phyloP scores from a whole-genome alignment of 2,797 vertebrate species.

The Manis javanica region DNA sequence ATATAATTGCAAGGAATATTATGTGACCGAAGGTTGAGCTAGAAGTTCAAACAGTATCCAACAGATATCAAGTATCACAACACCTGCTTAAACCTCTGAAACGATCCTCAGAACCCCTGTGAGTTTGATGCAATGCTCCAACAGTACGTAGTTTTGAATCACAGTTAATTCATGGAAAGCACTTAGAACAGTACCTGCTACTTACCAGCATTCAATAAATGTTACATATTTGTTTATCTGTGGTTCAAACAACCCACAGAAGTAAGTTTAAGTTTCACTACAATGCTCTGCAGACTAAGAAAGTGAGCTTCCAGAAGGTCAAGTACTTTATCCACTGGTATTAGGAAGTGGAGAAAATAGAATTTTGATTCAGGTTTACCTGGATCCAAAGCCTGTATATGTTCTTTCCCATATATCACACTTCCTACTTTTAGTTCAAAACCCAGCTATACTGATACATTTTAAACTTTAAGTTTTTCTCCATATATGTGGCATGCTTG shows the following conservation, averaged over 20 bases:
- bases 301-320: neutral
- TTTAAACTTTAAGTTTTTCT: slow-evolving; percentile 16
- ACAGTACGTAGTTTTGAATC: neutral
- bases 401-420: neutral
- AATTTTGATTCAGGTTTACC: neutral
- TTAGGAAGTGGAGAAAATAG: neutral
- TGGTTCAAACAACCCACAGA: neutral
- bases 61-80: neutral
- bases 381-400: neutral
- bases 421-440: neutral
- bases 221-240: neutral
- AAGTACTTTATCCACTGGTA: neutral
- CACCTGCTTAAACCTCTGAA: neutral
- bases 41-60: neutral
- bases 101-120: neutral
- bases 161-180: neutral
- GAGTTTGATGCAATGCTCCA: neutral
- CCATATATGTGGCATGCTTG: neutral
- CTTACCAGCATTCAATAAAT: neutral
- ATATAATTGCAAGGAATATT: neutral
- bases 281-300: neutral
- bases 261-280: neutral
- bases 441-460: neutral
- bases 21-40: neutral
- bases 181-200: neutral